These are phyloP conservation scores for Falco naumanni DNA, from an alignment of 2,797 vertebrate genomes.

Conservation along the genomic window DNA sequence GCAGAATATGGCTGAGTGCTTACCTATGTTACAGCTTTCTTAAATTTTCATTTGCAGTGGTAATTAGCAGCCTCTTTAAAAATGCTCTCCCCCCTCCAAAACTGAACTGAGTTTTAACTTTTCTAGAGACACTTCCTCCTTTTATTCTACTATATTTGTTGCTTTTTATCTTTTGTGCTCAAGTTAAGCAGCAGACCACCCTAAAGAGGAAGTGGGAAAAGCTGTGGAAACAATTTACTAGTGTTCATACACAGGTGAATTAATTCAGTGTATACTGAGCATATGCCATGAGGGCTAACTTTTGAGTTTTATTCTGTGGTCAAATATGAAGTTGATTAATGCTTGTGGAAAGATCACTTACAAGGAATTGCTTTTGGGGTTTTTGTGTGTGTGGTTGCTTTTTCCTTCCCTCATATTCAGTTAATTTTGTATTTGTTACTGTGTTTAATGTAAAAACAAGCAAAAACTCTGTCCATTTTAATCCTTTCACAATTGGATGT, in stretches of 20 bases:
- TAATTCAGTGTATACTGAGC: not conserved
- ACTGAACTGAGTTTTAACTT: not conserved
- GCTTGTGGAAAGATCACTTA: not conserved
- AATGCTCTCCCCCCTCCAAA: not conserved
- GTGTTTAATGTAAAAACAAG: not conserved
- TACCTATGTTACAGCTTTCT: not conserved
- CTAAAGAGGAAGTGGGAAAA: not conserved
- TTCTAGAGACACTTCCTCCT: not conserved
- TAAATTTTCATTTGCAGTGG: not conserved
- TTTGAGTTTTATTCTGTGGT: not conserved
- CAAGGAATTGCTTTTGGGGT: accelerated
- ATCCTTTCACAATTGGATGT: not conserved
- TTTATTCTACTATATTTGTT: not conserved
- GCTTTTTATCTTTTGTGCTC: not conserved
- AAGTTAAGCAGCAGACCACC: not conserved
- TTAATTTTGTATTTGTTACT: not conserved
- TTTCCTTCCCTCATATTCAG: not conserved
- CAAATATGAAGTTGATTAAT: not conserved
- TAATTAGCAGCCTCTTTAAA: not conserved
- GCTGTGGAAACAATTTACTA: not conserved
- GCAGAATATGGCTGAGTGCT: not conserved
- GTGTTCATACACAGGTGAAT: not conserved
- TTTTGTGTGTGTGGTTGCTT: not conserved
- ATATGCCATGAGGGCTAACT: not conserved
- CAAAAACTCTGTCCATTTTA: not conserved